Conservation (phyloP, 2,797 vertebrate genomes). For the Decapterus maruadsi region DNA sequence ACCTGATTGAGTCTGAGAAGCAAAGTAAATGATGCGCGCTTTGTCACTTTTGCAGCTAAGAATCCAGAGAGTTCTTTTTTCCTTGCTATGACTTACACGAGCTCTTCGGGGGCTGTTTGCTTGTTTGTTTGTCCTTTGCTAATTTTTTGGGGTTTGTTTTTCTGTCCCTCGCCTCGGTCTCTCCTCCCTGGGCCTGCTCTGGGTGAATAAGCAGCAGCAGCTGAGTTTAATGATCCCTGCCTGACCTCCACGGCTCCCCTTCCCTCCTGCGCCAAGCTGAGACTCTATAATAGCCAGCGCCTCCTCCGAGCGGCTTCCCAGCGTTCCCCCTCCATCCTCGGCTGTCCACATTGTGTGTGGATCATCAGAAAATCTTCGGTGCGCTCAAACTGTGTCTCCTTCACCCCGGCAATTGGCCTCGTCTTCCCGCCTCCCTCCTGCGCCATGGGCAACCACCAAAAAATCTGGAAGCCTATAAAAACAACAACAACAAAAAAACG, state of each 20-base stretch:
- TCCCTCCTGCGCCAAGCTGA: not conserved
- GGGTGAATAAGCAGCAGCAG: conserved; percentile 13
- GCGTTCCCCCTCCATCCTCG: conserved; percentile 39
- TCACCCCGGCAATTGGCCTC: conserved; percentile 54
- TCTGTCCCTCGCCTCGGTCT: not conserved
- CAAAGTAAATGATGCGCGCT: not conserved
- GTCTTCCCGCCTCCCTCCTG: conserved; percentile 13
- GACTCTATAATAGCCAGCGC: conserved; percentile 19
- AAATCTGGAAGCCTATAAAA: too few species aligned
- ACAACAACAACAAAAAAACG: too few species aligned
- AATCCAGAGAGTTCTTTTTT: not conserved
- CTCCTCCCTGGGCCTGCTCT: not conserved
- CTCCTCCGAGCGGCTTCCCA: conserved; percentile 32
- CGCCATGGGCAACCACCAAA: conserved; percentile 45
- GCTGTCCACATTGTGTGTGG: conserved; percentile 37
- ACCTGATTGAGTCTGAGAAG: not conserved
- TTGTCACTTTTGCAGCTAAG: conserved; percentile 3
- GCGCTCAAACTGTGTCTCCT: conserved; percentile 65
- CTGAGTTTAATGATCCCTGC: conserved; percentile 46
- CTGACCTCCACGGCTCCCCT: conserved; percentile 40
- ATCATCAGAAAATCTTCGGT: conserved; percentile 64
- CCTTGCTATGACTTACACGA: not conserved
- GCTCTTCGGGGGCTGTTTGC: not conserved
- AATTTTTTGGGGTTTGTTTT: not conserved
- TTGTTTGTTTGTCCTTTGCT: not conserved